phyloP scores from a whole-genome alignment of 2,797 vertebrate genomes.

The Lates japonicus region DNA sequence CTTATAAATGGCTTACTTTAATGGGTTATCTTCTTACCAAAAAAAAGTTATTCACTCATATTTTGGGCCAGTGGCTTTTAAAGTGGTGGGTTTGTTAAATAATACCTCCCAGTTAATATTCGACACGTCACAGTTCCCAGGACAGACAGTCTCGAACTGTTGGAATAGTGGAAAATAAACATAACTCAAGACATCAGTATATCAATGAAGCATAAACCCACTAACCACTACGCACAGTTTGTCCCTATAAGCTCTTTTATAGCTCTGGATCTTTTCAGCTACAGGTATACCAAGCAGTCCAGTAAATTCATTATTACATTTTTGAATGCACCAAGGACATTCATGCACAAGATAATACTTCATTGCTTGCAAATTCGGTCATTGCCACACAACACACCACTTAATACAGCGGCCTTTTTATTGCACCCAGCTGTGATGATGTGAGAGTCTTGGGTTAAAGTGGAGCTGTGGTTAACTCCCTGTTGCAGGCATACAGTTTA shows the following conservation, averaged over 20 bases:
- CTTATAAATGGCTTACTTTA: slow-evolving; percentile 36
- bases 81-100: slow-evolving; percentile 31
- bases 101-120: slow-evolving; percentile 25
- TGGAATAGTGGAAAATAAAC: slow-evolving; percentile 52
- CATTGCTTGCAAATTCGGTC: slow-evolving; percentile 28
- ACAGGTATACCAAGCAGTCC: neutral
- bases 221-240: slow-evolving; percentile 6
- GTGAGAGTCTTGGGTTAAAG: slow-evolving; percentile 39
- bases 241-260: slow-evolving; percentile 8
- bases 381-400: slow-evolving; percentile 37
- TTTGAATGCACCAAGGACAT: neutral
- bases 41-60: slow-evolving; percentile 19
- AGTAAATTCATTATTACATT: neutral
- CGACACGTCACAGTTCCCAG: slow-evolving; percentile 28
- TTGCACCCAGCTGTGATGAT: slow-evolving; percentile 63
- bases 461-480: slow-evolving; percentile 48
- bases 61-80: slow-evolving; percentile 29
- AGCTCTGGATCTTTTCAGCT: neutral
- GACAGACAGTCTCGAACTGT: slow-evolving; percentile 38
- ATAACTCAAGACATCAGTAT: slow-evolving; percentile 25
- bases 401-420: slow-evolving; percentile 56
- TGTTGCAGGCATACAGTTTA: slow-evolving; percentile 53
- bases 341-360: neutral
- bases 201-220: slow-evolving; percentile 12
- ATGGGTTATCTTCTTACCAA: slow-evolving; percentile 26